Evolutionary conservation across 1,140 invertebrate species (phyloP).

Genomic region (Ostrea edulis): DNA sequence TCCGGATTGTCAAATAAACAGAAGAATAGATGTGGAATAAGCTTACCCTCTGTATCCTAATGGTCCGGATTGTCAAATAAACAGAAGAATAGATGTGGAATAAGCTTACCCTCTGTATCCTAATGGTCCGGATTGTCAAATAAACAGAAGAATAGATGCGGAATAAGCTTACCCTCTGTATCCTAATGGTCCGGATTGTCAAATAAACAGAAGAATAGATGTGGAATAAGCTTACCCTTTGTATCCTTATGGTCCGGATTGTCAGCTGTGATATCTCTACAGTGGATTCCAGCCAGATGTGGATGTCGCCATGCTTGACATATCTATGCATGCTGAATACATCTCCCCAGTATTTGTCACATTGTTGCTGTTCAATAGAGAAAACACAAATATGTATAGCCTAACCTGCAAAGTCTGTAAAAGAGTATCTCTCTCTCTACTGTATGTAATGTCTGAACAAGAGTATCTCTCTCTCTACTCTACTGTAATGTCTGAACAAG

Average conservation of each 20-base stretch:
- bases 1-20: constrained; percentile 74
- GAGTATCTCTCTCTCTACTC: too few relatives aligned
- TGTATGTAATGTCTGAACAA: too few relatives aligned
- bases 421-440: too few relatives aligned
- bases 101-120: constrained; percentile 68
- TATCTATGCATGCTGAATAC: constrained; percentile 68
- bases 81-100: not conserved
- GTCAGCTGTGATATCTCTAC: constrained; percentile 72
- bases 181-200: constrained; percentile 73
- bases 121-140: constrained; percentile 75
- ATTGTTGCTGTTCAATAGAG: constrained; percentile 74
- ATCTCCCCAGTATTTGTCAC: constrained; percentile 79
- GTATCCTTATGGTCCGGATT: constrained; percentile 74
- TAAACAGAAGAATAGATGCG: not conserved
- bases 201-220: constrained; percentile 39
- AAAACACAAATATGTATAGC: not conserved
- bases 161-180: constrained; percentile 66
- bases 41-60: constrained; percentile 71
- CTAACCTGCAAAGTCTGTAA: not conserved
- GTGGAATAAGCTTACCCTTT: constrained; percentile 61
- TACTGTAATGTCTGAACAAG: too few relatives aligned
- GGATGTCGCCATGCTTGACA: constrained; percentile 73
- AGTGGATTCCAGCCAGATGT: constrained; percentile 71
- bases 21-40: not conserved
- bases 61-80: constrained; percentile 75